Evolutionary conservation across 37 sponge, comb jelly and placozoan species (phyloP), one percentile per base, ranked within the genome.

Genomic region (Geodia barretti): DNA sequence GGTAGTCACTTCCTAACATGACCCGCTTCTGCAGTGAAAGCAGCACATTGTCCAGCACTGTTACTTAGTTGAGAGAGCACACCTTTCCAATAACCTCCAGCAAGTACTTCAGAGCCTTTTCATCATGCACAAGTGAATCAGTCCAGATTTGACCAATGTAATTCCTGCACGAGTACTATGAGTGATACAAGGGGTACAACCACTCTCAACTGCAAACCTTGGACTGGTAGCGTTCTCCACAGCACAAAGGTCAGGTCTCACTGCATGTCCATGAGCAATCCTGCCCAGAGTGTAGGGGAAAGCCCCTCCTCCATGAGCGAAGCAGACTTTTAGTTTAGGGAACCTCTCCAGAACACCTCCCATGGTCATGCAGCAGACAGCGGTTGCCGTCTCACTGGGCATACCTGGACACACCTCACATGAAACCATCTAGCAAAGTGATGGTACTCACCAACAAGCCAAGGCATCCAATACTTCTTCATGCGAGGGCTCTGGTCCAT

Each of bases 381-480:
- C 96, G 20, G 62, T 41, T 24, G 96, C 93, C 11, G 96, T 96
- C 75, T 96, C 96, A 65, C 81, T 62, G 0, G 96, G 96, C 96
- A 96, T 96, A 32, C 93, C 92, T 88, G 29, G 8, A 20, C 14
- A 47, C 14, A 47, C 54, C 7, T 7, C 54, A 47, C 54, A 17
- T 47, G 54, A 14, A 47, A 47, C 54, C 14, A 47, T 47, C 11
- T 47, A 47, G 11, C 7, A 47, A 17, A 47, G 14, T 47, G 14
- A 47, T n/a, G n/a, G 3, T 4, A 54, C 89, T 76, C 32, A 88
- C 89, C 94, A 72, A 96, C 96, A 21, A 96, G 74, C 96, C 96
- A 96, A 3, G 93, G 96, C 72, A 96, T 72, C 96, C 96, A 96
- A 69, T 88, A 96, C 81, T 96, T 96, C 70, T 83, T 77, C 96